Evolutionary conservation across 2,888 invertebrate genomes (phyloP), one percentile per base, ranked within the genome.

Genomic region (Scaptomyza caliginosa): DNA sequence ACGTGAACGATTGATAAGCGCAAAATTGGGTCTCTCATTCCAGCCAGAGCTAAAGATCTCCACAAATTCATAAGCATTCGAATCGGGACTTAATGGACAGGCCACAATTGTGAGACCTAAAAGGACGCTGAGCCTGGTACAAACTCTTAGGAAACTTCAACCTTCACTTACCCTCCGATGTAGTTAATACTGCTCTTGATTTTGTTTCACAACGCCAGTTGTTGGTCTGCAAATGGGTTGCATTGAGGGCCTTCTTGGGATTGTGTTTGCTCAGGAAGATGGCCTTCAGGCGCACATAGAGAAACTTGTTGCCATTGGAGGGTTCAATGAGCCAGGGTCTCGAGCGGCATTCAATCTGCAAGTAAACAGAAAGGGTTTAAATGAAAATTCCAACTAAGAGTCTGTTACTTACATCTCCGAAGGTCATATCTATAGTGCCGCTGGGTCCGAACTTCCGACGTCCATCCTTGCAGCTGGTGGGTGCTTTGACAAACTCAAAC

Each of bases 21-120:
- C 93, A 21, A 93, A 92, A n/a, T 93, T 92, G 16, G 93, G 89
- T 58, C 90, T 88, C n/a, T 92, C 92, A 75, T 94, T 93, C 96
- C 96, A 97, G 30, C 96, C 97, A 80, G 96, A 95, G 43, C 96
- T 96, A 90, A 96, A 97, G 46, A 96, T 94, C 92, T 96, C 96
- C 17, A 96, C 96, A 70, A 94, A 92, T 67, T 94, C 94, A 58
- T 94, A 93, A 24, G 93, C 93, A 42, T 92, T 91, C 40, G 93
- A 93, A 38, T 91, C 89, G 2, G 92, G 90, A 40, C 92, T 92
- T 64, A 93, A 91, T 0, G 94, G 94, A 77, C 95, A 95, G 49
- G 91, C 91, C 38, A 91, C 91, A 67, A 92, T 91, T 24, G 91
- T 90, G 4, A 92, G 91, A 21, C 93, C 94, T 91, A 5, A 13